These are phyloP conservation scores for Heliothis virescens DNA, from an alignment of 1,140 invertebrate genomes.

Conservation along the genomic window DNA sequence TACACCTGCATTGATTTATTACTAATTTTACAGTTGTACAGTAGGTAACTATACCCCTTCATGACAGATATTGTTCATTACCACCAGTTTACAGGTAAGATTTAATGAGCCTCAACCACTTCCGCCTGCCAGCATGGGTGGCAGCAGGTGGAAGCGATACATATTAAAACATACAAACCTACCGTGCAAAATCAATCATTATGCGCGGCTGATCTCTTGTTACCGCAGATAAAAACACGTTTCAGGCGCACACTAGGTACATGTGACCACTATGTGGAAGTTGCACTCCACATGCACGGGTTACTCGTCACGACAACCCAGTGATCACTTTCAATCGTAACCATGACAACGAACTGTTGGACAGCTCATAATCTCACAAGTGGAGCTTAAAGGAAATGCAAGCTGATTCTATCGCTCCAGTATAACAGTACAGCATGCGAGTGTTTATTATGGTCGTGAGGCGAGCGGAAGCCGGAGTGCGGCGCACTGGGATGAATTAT, in stretches of 20 bases:
- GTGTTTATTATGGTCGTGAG: background rate
- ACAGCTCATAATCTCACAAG: constrained; percentile 6
- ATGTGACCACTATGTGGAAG: no score
- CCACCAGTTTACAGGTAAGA: no score
- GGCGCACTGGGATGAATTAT: background rate
- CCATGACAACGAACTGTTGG: constrained; percentile 7
- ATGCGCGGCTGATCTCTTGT: no score
- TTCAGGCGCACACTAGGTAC: no score
- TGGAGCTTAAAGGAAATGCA: constrained; percentile 5
- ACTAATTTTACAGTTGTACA: background rate
- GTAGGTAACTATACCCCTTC: no score
- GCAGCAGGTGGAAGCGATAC: no score
- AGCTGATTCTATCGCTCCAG: background rate
- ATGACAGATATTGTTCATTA: no score
- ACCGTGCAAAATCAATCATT: no score
- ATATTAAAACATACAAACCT: no score
- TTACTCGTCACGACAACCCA: background rate
- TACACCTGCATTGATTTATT: background rate
- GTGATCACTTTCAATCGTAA: constrained; percentile 8
- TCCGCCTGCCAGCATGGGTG: no score
- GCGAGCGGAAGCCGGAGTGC: constrained; percentile 1
- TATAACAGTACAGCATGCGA: background rate
- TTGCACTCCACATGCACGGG: background rate
- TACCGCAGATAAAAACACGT: no score
- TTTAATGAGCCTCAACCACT: background rate